A percentile compares a stretch with the other conserved stretches of the same genome.
phyloP scores from a whole-genome alignment of 2,888 invertebrate species.

The Drosophila colorata region DNA sequence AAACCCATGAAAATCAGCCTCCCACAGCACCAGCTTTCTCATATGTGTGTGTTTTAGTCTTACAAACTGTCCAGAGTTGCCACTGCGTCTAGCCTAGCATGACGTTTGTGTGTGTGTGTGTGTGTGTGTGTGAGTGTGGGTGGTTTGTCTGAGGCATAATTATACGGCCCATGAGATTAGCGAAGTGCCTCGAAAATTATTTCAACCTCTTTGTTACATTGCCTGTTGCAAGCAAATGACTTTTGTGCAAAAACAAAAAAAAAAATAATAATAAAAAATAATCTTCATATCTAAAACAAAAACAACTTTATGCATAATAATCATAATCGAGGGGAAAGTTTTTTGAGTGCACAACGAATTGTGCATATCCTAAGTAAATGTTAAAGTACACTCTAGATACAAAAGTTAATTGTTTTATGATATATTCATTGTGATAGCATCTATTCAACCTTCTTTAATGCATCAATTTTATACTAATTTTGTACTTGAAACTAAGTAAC shows the following conservation, averaged over 20 bases:
- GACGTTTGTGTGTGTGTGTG: slow-evolving; percentile 24
- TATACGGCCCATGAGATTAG: slow-evolving; percentile 71
- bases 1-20: slow-evolving; percentile 36
- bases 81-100: slow-evolving; percentile 58
- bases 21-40: slow-evolving; percentile 49
- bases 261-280: slow-evolving; percentile 5
- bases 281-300: slow-evolving; percentile 7
- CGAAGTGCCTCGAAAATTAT: slow-evolving; percentile 63
- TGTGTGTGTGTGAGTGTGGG: background rate
- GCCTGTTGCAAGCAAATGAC: slow-evolving; percentile 66
- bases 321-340: slow-evolving; percentile 43
- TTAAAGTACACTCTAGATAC: background rate
- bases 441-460: background rate
- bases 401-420: background rate
- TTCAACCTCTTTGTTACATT: slow-evolving; percentile 61
- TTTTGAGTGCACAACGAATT: slow-evolving; percentile 11
- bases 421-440: background rate
- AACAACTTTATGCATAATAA: slow-evolving; percentile 15
- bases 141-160: slow-evolving; percentile 46
- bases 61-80: slow-evolving; percentile 40
- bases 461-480: background rate
- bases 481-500: background rate
- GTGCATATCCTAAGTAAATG: slow-evolving; percentile 28
- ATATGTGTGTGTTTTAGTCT: slow-evolving; percentile 22
- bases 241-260: slow-evolving; percentile 38